phyloP scores from a whole-genome alignment of 30 jellyfish, hydroid and myxozoan species.

The Sanderia malayensis region DNA sequence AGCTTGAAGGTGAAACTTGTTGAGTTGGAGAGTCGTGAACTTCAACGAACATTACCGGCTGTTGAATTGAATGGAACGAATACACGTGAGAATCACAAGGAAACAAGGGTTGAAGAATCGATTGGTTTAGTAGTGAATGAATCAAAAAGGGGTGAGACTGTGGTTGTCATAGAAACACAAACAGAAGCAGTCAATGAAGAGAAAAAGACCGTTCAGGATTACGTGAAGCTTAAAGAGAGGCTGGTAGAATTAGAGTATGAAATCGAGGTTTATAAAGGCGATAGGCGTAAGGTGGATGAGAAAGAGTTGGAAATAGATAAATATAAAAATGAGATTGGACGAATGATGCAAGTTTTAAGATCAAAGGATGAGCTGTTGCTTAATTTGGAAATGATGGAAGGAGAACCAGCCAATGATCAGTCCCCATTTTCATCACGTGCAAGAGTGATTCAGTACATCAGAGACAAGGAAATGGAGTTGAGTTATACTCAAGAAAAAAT shows the following conservation, averaged over 20 bases:
- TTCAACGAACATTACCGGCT: background rate
- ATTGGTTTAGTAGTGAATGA: no score
- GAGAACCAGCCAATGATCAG: conserved; percentile 36
- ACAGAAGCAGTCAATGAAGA: background rate
- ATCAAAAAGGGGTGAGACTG: no score
- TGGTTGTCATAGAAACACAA: background rate
- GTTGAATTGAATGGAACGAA: background rate
- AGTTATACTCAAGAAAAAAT: conserved; percentile 34
- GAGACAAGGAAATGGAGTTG: conserved; percentile 39
- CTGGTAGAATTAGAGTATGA: conserved; percentile 38
- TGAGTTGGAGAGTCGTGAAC: background rate
- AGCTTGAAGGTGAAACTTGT: background rate
- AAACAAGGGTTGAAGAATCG: no score
- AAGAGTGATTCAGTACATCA: conserved; percentile 46
- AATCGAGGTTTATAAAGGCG: conserved; percentile 40
- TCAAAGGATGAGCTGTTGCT: conserved; percentile 62
- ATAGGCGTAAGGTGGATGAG: conserved; percentile 15
- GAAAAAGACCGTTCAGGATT: conserved; percentile 15
- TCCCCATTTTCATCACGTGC: conserved; percentile 54
- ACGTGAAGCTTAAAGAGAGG: conserved; percentile 22
- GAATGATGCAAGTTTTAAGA: conserved; percentile 68
- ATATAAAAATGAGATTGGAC: conserved; percentile 34
- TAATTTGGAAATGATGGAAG: conserved; percentile 56
- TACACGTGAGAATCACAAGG: no score
- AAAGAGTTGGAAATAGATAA: conserved; percentile 40